Conservation (phyloP, 2,113 vertebrate genomes). For the Boulengeromyrus knoepffleri region DNA sequence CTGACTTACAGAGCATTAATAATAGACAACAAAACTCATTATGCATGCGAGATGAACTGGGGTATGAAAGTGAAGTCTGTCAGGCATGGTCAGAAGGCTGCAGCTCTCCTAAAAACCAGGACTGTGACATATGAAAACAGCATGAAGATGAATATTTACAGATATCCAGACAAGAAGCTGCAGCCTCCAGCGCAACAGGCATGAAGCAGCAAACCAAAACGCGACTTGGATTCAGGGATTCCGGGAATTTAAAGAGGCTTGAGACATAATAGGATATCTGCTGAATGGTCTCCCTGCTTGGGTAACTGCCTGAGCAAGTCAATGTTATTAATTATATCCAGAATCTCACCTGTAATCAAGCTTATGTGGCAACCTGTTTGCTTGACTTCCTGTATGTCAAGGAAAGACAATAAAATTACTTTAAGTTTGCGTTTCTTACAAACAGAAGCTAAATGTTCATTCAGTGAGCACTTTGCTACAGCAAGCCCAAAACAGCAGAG, state of each 20-base stretch:
- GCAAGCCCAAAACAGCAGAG: background rate
- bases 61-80: background rate
- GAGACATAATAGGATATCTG: background rate
- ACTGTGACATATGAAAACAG: background rate
- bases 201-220: background rate
- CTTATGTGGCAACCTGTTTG: background rate
- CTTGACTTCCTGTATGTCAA: background rate
- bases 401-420: background rate
- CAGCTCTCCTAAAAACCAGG: background rate
- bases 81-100: background rate
- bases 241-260: background rate
- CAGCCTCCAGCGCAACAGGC: background rate
- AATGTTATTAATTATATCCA: background rate
- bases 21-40: background rate
- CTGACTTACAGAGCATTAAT: background rate
- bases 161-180: background rate
- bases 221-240: background rate
- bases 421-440: background rate
- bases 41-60: background rate
- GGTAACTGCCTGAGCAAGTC: background rate
- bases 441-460: background rate
- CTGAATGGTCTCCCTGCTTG: background rate
- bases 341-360: background rate
- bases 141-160: background rate
- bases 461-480: background rate